phyloP scores from a whole-genome alignment of 2,113 vertebrate genomes.

The Hippotragus niger region DNA sequence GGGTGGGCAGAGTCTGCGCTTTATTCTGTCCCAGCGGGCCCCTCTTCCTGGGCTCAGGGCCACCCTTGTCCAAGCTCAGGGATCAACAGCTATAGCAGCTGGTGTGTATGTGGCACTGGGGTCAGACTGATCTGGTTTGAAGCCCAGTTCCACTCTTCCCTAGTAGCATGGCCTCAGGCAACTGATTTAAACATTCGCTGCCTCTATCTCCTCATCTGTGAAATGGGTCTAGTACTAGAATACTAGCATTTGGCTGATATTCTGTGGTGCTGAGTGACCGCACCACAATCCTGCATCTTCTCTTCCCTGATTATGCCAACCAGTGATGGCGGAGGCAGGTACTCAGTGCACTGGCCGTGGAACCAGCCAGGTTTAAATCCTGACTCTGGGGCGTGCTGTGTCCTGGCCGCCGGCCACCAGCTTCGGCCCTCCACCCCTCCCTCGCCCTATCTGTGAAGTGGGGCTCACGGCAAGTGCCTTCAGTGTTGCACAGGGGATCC shows the following conservation, averaged over 20 bases:
- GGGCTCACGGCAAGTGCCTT: neutral
- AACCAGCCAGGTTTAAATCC: neutral
- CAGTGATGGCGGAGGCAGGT: neutral
- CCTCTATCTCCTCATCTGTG: neutral
- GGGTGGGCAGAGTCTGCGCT: neutral
- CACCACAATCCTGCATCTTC: neutral
- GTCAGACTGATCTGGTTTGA: neutral
- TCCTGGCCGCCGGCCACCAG: rapidly evolving
- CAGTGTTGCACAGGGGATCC: rapidly evolving
- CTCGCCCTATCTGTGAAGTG: rapidly evolving
- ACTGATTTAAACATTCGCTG: no score
- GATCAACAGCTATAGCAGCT: no score
- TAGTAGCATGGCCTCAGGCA: neutral
- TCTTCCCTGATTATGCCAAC: neutral
- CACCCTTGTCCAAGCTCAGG: neutral
- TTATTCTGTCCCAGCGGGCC: neutral
- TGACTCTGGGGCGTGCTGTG: no score
- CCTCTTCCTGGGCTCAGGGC: neutral
- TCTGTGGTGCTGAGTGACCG: neutral
- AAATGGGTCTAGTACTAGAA: neutral
- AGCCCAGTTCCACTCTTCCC: neutral
- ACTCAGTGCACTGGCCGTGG: neutral
- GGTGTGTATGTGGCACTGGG: neutral
- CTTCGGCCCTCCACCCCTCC: neutral
- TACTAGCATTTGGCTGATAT: neutral